These are phyloP conservation scores for Caenorhabditis briggsae DNA, from an alignment of 1,140 invertebrate genomes.

Conservation along the genomic window DNA sequence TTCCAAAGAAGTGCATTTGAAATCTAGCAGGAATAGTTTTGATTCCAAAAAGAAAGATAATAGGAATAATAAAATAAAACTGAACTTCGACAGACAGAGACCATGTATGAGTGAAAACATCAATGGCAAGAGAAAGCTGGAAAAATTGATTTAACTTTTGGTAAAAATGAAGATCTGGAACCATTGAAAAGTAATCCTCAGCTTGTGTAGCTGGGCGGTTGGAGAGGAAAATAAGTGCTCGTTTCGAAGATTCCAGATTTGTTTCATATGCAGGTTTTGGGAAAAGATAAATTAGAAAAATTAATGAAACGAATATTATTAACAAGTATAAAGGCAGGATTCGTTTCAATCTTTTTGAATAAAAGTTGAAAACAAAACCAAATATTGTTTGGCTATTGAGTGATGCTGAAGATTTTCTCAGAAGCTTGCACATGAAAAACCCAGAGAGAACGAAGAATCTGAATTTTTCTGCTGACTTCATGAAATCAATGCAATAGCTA, in stretches of 20 bases:
- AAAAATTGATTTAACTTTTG: not conserved
- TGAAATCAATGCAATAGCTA: not conserved
- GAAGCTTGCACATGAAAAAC: not conserved
- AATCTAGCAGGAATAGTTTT: not conserved
- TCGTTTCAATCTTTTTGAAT: not conserved
- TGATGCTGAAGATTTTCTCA: not conserved
- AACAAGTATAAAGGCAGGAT: not conserved
- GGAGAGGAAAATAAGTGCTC: not conserved
- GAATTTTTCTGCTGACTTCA: not conserved
- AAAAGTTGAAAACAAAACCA: not conserved
- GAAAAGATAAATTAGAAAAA: not conserved
- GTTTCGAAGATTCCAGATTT: not conserved
- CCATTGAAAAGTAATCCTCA: slow-evolving; percentile 4
- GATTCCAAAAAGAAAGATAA: not conserved
- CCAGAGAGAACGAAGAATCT: slow-evolving; percentile 21
- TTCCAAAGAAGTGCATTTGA: not conserved
- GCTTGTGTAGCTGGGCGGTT: not conserved
- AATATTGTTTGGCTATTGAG: no score
- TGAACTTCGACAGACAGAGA: slow-evolving; percentile 23
- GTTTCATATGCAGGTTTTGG: not conserved
- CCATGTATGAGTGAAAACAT: slow-evolving; percentile 35
- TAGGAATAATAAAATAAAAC: slow-evolving; percentile 7
- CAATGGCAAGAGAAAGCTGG: not conserved
- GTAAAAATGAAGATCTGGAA: not conserved
- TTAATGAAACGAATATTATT: not conserved